These are phyloP conservation scores for Mesoclemmys tuberculata DNA, from an alignment of 2,113 vertebrate genomes.

Conservation along the genomic window DNA sequence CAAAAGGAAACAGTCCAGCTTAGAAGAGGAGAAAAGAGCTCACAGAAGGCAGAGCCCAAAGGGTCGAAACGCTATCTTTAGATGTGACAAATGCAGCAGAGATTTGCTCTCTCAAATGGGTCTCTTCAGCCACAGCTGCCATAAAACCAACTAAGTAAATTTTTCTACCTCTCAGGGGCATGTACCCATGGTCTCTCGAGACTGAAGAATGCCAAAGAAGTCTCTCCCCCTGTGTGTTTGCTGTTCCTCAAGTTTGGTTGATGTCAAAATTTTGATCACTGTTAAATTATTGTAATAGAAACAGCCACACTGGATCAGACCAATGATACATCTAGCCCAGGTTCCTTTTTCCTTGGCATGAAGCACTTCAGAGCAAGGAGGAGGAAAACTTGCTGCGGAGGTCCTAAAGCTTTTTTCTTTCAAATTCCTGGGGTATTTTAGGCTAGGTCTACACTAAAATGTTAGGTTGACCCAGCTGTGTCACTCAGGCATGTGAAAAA, in stretches of 20 bases:
- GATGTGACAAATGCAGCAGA: no score
- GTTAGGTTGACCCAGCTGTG: background rate
- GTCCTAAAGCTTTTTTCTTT: background rate
- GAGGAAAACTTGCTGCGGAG: background rate
- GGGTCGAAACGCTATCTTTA: no score
- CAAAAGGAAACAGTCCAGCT: no score
- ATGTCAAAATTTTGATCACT: background rate
- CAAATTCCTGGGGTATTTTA: background rate
- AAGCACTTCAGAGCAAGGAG: background rate
- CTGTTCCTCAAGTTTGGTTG: background rate
- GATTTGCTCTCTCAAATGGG: no score
- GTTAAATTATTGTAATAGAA: background rate
- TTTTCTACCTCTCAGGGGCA: no score
- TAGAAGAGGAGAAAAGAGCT: no score
- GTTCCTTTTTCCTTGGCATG: background rate
- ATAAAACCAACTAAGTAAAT: no score
- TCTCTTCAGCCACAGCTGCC: no score
- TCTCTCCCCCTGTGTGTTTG: background rate
- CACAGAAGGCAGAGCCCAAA: no score
- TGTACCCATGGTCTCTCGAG: no score
- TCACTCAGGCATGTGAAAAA: background rate
- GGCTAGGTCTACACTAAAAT: background rate
- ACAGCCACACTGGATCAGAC: background rate
- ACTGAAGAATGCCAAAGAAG: no score
- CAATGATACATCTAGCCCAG: background rate